Evolutionary conservation across 2,888 invertebrate genomes (phyloP).

Genomic region (Hirudinaria manillensis): DNA sequence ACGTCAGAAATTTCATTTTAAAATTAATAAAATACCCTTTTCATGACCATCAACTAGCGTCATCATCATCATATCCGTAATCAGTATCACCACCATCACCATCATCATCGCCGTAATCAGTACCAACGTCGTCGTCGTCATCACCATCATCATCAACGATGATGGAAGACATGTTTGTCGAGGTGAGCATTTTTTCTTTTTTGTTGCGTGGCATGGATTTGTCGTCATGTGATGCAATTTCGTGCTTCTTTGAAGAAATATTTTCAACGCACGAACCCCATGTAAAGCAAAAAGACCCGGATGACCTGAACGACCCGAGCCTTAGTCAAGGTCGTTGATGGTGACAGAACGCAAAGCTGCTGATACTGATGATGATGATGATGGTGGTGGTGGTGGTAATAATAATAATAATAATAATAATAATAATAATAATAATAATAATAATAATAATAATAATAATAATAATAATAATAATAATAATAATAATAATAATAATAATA

Average conservation of each 20-base stretch:
- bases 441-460: neutral
- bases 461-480: neutral
- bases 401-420: neutral
- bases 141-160: neutral
- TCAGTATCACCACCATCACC: slow-evolving; percentile 14
- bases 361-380: neutral
- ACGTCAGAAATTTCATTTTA: no score
- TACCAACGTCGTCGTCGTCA: slow-evolving; percentile 11
- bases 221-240: no score
- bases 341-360: neutral
- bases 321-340: neutral
- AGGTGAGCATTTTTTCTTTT: no score
- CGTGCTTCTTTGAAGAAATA: no score
- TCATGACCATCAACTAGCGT: neutral
- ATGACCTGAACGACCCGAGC: no score
- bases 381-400: neutral
- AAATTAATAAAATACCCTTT: no score
- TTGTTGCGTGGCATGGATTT: no score
- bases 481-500: neutral
- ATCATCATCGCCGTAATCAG: slow-evolving; percentile 12
- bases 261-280: no score
- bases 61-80: neutral
- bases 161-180: neutral
- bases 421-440: neutral
- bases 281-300: no score